Percentiles rank a stretch among this genome's conserved stretches.
Conservation (phyloP, 2,888 invertebrate genomes). For the Leucoma salicis region DNA sequence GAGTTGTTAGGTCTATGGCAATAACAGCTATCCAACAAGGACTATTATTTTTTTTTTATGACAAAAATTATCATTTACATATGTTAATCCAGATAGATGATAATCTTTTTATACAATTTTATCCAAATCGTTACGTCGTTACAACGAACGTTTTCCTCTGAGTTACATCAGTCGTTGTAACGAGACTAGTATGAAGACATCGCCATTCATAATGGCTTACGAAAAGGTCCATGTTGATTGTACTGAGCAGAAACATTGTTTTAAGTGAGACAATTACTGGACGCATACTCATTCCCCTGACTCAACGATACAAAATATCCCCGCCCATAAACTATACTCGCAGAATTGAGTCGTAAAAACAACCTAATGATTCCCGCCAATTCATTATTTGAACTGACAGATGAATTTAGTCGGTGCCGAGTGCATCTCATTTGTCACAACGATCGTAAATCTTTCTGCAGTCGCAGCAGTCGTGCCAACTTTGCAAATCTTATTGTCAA, state of each 20-base stretch:
- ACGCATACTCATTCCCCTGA: slow-evolving; percentile 1
- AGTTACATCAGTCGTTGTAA: too few species aligned
- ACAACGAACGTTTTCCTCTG: too few species aligned
- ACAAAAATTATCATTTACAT: too few species aligned
- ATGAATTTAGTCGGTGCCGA: slow-evolving; percentile 49
- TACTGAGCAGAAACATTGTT: background rate
- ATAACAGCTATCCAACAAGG: too few species aligned
- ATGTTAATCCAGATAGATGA: too few species aligned
- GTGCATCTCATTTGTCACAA: slow-evolving; percentile 47
- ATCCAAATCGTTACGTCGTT: too few species aligned
- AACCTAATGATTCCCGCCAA: slow-evolving; percentile 44
- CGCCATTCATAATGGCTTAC: too few species aligned
- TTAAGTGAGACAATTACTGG: background rate
- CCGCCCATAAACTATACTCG: slow-evolving; percentile 8
- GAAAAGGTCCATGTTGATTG: too few species aligned
- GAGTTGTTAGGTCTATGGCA: too few species aligned
- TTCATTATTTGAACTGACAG: slow-evolving; percentile 60
- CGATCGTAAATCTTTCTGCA: slow-evolving; percentile 31
- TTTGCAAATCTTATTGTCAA: background rate
- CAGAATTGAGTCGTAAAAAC: slow-evolving; percentile 31
- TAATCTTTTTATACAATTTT: too few species aligned
- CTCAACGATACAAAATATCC: slow-evolving; percentile 8
- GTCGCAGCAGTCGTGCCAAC: slow-evolving; percentile 12
- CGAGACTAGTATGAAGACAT: too few species aligned
- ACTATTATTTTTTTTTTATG: too few species aligned